Evolutionary conservation across 2,797 vertebrate genomes (phyloP).

Genomic region (Ptychadena robeensis): DNA sequence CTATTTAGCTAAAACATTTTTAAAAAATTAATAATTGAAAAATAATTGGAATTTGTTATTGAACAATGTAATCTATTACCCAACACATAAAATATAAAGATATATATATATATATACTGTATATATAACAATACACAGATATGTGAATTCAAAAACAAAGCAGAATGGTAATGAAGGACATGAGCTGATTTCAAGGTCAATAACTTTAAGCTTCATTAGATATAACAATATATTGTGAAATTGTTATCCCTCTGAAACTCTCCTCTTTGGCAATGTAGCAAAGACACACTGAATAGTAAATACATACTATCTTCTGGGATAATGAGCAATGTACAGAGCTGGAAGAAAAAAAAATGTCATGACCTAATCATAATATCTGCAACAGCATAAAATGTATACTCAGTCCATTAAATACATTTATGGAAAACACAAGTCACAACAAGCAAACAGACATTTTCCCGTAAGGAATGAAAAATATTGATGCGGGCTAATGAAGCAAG

Average conservation of each 20-base stretch:
- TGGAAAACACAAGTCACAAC: constrained; percentile 46
- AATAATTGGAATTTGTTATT: neutral
- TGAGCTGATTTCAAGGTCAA: neutral
- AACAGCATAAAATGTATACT: constrained; percentile 23
- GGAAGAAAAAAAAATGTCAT: constrained; percentile 3
- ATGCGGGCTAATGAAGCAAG: constrained; percentile 50
- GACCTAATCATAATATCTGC: constrained; percentile 17
- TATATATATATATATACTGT: no score
- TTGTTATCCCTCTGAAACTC: neutral
- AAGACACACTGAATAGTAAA: neutral
- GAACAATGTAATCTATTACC: no score
- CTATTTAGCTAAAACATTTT: no score
- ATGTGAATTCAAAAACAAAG: neutral
- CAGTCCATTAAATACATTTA: constrained; percentile 51
- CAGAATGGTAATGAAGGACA: neutral
- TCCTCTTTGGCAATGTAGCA: neutral
- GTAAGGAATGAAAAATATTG: constrained; percentile 48
- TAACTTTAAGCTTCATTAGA: neutral
- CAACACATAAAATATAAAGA: no score
- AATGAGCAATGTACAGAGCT: constrained; percentile 12
- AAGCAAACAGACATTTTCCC: constrained; percentile 34
- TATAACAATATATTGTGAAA: neutral
- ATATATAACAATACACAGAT: neutral
- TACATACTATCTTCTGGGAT: neutral
- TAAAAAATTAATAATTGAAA: no score